Percentiles rank a stretch among this genome's conserved stretches.
These are phyloP conservation scores for Enteromius paludinosus DNA, from an alignment of 2,797 vertebrate genomes.

Conservation along the genomic window DNA sequence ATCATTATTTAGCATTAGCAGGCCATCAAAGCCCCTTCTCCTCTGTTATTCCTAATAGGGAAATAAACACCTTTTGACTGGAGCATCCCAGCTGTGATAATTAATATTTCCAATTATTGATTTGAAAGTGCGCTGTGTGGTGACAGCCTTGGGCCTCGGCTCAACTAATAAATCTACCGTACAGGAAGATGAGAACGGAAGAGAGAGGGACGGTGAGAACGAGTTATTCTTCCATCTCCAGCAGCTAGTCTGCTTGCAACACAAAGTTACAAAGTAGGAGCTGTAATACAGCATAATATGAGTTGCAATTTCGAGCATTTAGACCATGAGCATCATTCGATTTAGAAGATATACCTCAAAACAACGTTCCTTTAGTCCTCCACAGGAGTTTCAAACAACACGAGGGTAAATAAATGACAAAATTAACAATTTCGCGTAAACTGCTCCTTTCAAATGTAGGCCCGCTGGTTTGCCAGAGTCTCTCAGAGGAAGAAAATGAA, in stretches of 20 bases:
- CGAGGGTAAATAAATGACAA: background rate
- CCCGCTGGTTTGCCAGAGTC: slow-evolving; percentile 42
- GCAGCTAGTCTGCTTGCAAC: slow-evolving; percentile 1
- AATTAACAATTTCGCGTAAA: background rate
- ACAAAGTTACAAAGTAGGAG: background rate
- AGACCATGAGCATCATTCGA: background rate
- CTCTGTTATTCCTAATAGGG: slow-evolving; percentile 63
- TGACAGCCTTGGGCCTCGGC: slow-evolving; percentile 74
- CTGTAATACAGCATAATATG: background rate
- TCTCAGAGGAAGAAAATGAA: slow-evolving; percentile 43
- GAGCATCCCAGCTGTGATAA: slow-evolving; percentile 77
- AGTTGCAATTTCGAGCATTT: background rate
- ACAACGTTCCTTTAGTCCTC: background rate
- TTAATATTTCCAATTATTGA: slow-evolving; percentile 87
- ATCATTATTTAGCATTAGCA: slow-evolving; percentile 81
- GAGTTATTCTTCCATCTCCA: slow-evolving; percentile 33
- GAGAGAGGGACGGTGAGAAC: slow-evolving; percentile 27
- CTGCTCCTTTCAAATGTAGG: slow-evolving; percentile 29
- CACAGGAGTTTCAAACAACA: background rate
- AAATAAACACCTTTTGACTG: slow-evolving; percentile 72
- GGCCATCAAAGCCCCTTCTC: slow-evolving; percentile 75
- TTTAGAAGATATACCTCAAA: background rate
- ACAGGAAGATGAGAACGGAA: slow-evolving; percentile 62
- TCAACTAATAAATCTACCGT: slow-evolving; percentile 75
- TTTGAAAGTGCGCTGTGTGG: slow-evolving; percentile 77